Evolutionary conservation across 2,888 invertebrate species (phyloP), one percentile per base, ranked within the genome.

Genomic region (Tupiocoris notatus): DNA sequence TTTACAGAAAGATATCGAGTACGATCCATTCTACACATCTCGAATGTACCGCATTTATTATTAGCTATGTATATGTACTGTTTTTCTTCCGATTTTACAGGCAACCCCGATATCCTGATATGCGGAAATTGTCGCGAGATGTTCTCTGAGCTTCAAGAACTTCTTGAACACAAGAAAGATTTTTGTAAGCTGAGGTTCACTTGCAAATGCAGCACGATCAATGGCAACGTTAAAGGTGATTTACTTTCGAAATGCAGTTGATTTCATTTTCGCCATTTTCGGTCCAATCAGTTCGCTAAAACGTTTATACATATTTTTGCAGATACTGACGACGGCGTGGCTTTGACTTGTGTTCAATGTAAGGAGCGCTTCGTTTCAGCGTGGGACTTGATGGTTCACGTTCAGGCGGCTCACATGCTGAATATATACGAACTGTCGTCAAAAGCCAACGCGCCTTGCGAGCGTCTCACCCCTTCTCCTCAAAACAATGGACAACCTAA

Each of bases 41-140:
- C 9, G 56, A 56, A 56, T 56, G 16, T 56, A 56, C 16, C 12
- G 56, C 56, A 56, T 56, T 56, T 56, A 12, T 12, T 16, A 56
- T 56, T 56, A 56, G 9, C 56, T 56, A 56, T 56, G 12, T 56
- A 16, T 12, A 56, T 56, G 56, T 56, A 16, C 16, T 12, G 16
- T 12, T 20, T 54, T 54, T 66, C 66, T n/a, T 18, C 39, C 57
- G 1, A 0, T 9, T 83, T 86, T 84, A 77, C 85, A 90, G 89
- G 89, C 83, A 89, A 89, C 83, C 89, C 89, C 76, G 92, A 92
- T 83, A 90, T 91, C 79, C 85, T 92, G 81, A 91, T 92, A 81
- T 92, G 92, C 83, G 92, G 92, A 67, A 90, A 89, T 83, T 92
- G 92, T 84, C 86, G 91, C 79, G 90, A 90, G 83, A 88, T 90